phyloP scores from a whole-genome alignment of 2,888 invertebrate species.

The Herminia tarsipennalis region DNA sequence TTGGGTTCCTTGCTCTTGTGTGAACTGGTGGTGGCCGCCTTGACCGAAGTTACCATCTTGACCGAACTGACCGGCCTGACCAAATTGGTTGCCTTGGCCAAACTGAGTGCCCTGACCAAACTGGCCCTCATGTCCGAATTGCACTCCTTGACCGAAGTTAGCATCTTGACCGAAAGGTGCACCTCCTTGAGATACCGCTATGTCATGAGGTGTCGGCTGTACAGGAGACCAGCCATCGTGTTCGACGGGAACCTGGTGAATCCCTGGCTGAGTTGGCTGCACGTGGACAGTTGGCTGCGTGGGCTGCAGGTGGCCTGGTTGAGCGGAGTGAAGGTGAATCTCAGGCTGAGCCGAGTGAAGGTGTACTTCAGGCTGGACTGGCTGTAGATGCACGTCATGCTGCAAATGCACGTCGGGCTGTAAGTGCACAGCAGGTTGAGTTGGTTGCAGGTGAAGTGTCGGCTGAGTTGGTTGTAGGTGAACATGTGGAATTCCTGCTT shows the following conservation, averaged over 20 bases:
- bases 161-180: conserved; percentile 47
- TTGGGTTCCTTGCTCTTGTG: conserved; percentile 73
- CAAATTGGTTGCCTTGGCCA: conserved; percentile 4
- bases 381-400: conserved; percentile 38
- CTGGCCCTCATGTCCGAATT: conserved; percentile 24
- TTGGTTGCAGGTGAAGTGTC: conserved; percentile 36
- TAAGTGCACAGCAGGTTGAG: conserved; percentile 42
- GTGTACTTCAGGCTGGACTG: conserved; percentile 21
- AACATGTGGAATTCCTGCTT: conserved; percentile 45
- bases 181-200: conserved; percentile 46
- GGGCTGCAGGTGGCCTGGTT: conserved; percentile 32
- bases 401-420: conserved; percentile 44
- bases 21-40: conserved; percentile 62
- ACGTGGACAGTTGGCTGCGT: conserved; percentile 34
- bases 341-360: conserved; percentile 34
- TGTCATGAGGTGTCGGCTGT: conserved; percentile 59
- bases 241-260: conserved; percentile 57
- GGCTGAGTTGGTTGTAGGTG: conserved; percentile 40
- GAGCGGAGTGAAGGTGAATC: conserved; percentile 47
- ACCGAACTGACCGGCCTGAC: conserved; percentile 17
- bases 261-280: conserved; percentile 49
- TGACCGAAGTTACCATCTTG: conserved; percentile 26
- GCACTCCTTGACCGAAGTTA: conserved; percentile 20
- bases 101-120: conserved; percentile 12
- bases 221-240: conserved; percentile 79